Evolutionary conservation across 2,797 vertebrate genomes (phyloP).

Genomic region (Apogon hyalosoma): DNA sequence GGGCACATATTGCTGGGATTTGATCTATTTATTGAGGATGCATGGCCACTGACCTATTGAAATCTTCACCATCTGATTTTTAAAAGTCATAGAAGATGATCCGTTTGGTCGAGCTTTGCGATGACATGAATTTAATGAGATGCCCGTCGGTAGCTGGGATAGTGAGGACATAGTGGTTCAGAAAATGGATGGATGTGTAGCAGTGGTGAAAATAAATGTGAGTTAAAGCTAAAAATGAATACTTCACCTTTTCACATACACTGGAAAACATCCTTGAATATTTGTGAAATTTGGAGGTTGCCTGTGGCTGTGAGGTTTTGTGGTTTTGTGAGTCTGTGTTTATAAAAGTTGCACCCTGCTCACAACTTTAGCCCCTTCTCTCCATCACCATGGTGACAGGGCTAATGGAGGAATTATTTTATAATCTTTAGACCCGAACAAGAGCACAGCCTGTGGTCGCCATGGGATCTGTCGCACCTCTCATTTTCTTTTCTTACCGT

Average conservation of each 20-base stretch:
- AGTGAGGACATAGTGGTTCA: no score
- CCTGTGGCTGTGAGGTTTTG: constrained; percentile 5
- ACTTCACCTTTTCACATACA: not conserved
- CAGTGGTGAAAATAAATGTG: no score
- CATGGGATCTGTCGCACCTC: constrained; percentile 18
- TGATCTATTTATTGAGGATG: not conserved
- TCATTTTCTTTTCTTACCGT: constrained; percentile 27
- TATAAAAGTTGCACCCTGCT: not conserved
- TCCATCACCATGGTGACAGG: constrained; percentile 41
- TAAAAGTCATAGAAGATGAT: no score
- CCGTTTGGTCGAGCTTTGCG: no score
- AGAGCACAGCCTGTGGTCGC: constrained; percentile 35
- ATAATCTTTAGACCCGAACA: constrained; percentile 26
- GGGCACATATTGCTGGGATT: constrained; percentile 12
- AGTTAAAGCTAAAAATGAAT: no score
- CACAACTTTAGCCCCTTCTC: constrained; percentile 7
- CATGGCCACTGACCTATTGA: not conserved
- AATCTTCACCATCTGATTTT: not conserved
- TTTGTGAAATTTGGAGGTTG: not conserved
- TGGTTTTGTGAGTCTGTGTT: constrained; percentile 7
- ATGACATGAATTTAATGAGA: no score
- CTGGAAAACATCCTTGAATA: not conserved
- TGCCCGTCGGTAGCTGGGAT: no score
- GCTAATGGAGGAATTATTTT: constrained; percentile 42
- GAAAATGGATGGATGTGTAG: no score